These are phyloP conservation scores for Mizuhopecten yessoensis DNA, from an alignment of 1,140 invertebrate genomes.

Conservation along the genomic window DNA sequence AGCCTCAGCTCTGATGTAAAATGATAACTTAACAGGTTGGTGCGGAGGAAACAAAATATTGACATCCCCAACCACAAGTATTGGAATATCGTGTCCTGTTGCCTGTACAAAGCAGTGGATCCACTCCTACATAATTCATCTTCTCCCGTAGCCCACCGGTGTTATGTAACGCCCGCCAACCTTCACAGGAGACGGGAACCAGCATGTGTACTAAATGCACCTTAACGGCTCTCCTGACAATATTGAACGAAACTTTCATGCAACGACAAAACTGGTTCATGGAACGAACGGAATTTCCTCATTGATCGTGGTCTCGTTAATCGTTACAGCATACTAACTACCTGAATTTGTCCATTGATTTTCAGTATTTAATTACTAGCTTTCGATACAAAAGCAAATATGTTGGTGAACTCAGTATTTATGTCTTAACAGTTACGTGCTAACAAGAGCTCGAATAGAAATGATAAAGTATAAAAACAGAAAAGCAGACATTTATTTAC, in stretches of 20 bases:
- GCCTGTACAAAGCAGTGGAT: neutral
- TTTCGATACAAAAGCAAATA: neutral
- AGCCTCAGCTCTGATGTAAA: too few species aligned
- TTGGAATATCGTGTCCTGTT: neutral
- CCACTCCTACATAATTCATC: neutral
- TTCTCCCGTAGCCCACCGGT: neutral
- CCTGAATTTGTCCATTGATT: neutral
- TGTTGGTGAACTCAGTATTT: neutral
- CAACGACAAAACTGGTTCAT: neutral
- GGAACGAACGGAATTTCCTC: neutral
- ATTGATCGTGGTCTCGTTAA: neutral
- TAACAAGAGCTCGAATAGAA: too few species aligned
- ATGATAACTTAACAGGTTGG: neutral
- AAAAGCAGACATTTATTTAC: neutral
- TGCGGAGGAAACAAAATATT: neutral
- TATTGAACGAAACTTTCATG: neutral
- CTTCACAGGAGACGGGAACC: neutral
- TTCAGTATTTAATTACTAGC: neutral
- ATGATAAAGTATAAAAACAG: neutral
- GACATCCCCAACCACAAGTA: neutral
- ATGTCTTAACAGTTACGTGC: neutral
- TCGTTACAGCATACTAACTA: conserved; percentile 14
- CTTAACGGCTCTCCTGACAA: neutral
- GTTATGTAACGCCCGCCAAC: neutral
- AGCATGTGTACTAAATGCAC: neutral